These are phyloP conservation scores for Sminthurides aquaticus DNA, from an alignment of 2,888 invertebrate species.

Conservation along the genomic window DNA sequence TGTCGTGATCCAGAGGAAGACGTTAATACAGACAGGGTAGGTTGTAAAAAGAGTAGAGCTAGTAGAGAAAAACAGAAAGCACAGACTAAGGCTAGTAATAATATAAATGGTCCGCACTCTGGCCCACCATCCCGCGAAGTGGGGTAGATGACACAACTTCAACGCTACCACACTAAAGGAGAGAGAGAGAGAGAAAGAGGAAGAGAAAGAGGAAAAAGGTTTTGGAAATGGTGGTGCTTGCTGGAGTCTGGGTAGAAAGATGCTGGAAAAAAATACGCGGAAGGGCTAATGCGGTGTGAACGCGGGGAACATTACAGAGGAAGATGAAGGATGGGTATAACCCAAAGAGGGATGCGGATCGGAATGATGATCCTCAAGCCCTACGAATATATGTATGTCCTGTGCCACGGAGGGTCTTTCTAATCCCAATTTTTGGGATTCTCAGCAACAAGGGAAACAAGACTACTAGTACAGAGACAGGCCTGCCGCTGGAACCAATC, in stretches of 20 bases:
- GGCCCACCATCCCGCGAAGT: constrained; percentile 17
- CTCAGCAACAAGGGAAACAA: not conserved
- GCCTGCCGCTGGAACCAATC: not conserved
- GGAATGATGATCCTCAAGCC: too few species aligned
- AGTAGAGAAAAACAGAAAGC: constrained; percentile 11
- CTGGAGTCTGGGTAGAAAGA: not conserved
- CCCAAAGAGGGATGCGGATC: not conserved
- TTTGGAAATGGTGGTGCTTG: not conserved
- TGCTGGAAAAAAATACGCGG: not conserved
- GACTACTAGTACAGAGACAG: too few species aligned
- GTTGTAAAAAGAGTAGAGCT: not conserved
- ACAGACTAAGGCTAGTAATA: not conserved
- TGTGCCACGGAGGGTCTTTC: too few species aligned
- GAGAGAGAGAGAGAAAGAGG: not conserved
- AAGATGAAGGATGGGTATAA: not conserved
- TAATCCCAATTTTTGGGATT: not conserved
- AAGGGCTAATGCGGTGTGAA: not conserved
- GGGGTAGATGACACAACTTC: constrained; percentile 6
- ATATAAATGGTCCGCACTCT: constrained; percentile 13
- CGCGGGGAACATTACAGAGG: not conserved
- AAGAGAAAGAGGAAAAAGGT: constrained; percentile 8
- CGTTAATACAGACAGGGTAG: too few species aligned
- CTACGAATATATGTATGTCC: too few species aligned
- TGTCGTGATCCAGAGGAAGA: too few species aligned
- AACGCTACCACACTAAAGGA: not conserved